Evolutionary conservation across 1,140 invertebrate genomes (phyloP).

Genomic region (Gonioctena quinquepunctata): DNA sequence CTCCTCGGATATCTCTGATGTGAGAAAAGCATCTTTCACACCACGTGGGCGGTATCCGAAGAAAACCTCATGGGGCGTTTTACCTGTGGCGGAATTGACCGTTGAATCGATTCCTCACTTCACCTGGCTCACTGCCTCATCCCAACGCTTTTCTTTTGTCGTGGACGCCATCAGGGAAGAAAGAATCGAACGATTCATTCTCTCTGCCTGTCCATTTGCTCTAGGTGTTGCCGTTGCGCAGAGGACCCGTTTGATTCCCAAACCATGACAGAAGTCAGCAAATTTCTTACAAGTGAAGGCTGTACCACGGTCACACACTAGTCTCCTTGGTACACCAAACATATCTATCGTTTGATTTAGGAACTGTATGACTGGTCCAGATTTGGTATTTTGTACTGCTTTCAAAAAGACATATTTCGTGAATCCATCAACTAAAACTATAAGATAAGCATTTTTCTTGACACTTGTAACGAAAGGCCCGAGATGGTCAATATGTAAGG

Average conservation of each 20-base stretch:
- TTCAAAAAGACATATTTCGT: constrained; percentile 39
- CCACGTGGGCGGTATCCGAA: neutral
- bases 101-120: neutral
- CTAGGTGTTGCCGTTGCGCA: constrained; percentile 36
- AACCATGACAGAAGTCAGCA: constrained; percentile 23
- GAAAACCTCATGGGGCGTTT: neutral
- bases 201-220: constrained; percentile 40
- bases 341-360: neutral
- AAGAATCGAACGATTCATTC: constrained; percentile 30
- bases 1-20: neutral
- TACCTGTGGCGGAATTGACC: neutral
- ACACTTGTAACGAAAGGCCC: constrained; percentile 44
- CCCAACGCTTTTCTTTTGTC: neutral
- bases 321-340: constrained; percentile 24
- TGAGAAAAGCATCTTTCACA: neutral
- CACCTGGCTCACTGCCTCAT: neutral
- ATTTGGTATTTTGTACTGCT: neutral
- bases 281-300: constrained; percentile 39
- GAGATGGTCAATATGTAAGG: constrained; percentile 47
- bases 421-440: constrained; percentile 52
- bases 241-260: constrained; percentile 30
- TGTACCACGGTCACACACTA: constrained; percentile 33
- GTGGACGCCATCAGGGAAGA: neutral
- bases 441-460: constrained; percentile 36
- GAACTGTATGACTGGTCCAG: neutral